Evolutionary conservation across 1,140 invertebrate species (phyloP), one percentile per base, ranked within the genome.

Genomic region (Euwallacea similis): DNA sequence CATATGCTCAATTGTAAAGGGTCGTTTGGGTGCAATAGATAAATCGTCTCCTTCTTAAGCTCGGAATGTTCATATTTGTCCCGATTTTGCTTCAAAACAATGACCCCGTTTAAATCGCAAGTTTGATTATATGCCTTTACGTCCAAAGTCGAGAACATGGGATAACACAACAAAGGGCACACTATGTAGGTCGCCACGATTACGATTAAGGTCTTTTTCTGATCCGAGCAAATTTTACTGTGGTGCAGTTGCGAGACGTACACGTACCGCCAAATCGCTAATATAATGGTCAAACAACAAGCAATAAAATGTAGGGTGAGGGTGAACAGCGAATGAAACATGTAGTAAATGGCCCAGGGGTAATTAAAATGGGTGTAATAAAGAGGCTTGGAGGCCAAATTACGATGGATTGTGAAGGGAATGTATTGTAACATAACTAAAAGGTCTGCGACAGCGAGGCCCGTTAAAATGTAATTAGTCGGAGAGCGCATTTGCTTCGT

Each of bases 351-450:
- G 0, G 92, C 87, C 92, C 93, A 95, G 2, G 85, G 82, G 79
- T 94, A 95, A 2, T 88, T 91, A 72, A 83, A 86, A 62, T 85
- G 86, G 42, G 89, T 86, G 74, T 85, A 82, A 0, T 86, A 83
- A 11, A 86, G 83, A 15, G 86, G 82, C 65, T 69, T 46, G 0
- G 75, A 68, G 41, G 87, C 86, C 42, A 95, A 87, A 74, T 93
- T 93, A 78, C 89, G 87, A 79, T 96, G 93, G 47, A 91, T 86
- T 0, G 90, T 89, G 78, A 93, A 97, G 0, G 95, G 95, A 70
- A 98, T 92, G 80, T 98, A 98, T 71, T 95, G 93, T 42, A 95
- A 79, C 95, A 98, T 98, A 0, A 97, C 94, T 1, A 97, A 84
- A 50, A 97, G 86, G 81, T 98, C 96, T 0, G 94, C 93, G 0